A percentile compares a stretch with the other conserved stretches of the same genome.
phyloP scores from a whole-genome alignment of 2,888 invertebrate species.

The Aphodius granarius region DNA sequence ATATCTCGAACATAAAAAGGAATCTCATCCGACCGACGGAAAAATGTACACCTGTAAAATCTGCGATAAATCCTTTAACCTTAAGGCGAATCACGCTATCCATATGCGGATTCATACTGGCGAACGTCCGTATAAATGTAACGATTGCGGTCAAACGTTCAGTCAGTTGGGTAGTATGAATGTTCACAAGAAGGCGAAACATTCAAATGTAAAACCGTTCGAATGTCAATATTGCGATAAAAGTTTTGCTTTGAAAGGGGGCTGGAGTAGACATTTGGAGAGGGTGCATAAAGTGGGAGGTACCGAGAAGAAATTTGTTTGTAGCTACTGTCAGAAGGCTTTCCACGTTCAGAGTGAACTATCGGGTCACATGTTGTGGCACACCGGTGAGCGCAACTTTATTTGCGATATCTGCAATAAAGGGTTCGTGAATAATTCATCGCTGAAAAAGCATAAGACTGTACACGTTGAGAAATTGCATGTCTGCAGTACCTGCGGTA shows the following conservation, averaged over 20 bases:
- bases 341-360: conserved; percentile 26
- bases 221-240: conserved; percentile 42
- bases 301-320: conserved; percentile 39
- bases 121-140: conserved; percentile 8
- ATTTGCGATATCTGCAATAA: conserved; percentile 22
- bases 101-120: conserved; percentile 13
- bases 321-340: conserved; percentile 24
- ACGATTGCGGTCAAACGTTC: conserved; percentile 10
- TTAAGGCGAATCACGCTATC: neutral
- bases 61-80: neutral
- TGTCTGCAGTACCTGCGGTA: neutral
- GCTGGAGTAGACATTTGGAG: conserved; percentile 41
- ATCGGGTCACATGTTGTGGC: conserved; percentile 24
- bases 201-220: conserved; percentile 43
- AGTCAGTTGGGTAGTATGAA: neutral
- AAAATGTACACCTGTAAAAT: conserved; percentile 1
- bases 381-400: conserved; percentile 24
- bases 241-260: conserved; percentile 41
- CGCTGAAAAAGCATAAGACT: neutral
- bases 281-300: conserved; percentile 38
- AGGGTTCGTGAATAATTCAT: conserved; percentile 17
- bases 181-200: conserved; percentile 30
- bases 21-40: neutral
- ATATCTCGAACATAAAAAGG: neutral
- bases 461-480: neutral